Base-by-base conservation (phyloP, 1,140 invertebrate genomes). In the Stegodyphus mimosarum region DNA sequence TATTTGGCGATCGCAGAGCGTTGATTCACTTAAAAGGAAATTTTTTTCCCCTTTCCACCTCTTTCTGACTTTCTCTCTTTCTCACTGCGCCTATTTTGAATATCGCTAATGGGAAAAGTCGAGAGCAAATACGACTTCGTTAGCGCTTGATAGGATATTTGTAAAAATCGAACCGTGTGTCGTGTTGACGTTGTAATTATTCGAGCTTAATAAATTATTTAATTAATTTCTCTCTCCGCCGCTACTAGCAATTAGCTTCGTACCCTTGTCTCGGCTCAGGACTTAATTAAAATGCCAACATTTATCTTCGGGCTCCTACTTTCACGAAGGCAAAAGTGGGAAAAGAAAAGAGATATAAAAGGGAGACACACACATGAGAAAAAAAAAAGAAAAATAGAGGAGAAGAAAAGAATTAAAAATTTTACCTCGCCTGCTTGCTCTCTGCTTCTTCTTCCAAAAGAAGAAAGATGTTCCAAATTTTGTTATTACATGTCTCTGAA, bases 201-300 rank as follows among this genome's bases (percentile, higher is more conserved):
- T 70, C 75, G 66, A 86, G 74, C 83, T 86, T 86, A 77, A 86
- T 86, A 86, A 86, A 86, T 78, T 77, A 86, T 86, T 86, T 86
- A 86, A 86, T 86, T 86, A 86, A 86, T 86, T 84, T 84, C 52
- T 66, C 64, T 78, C 83, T 86, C 72, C 51, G 72, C 73, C 73
- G 81, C 72, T 84, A 84, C 71, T 33, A 86, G 74, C 75, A 77
- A 86, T 86, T 86, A 84, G 81, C 67, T 52, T 77, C 83, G 9
- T 72, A 78, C 52, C 69, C 75, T 64, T 66, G 75, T 86, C 53
- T 78, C 75, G 48, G 51, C 71, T 70, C 50, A 13, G 9, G 11
- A 52, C 55, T 63, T 86, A 86, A 86, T 86, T 78, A 86, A 86
- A 78, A 77, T 73, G 83, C 74, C 81, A 86, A 86, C 83, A 86